phyloP scores from a whole-genome alignment of 2,797 vertebrate genomes.

The Myoxocephalus aenaeus region DNA sequence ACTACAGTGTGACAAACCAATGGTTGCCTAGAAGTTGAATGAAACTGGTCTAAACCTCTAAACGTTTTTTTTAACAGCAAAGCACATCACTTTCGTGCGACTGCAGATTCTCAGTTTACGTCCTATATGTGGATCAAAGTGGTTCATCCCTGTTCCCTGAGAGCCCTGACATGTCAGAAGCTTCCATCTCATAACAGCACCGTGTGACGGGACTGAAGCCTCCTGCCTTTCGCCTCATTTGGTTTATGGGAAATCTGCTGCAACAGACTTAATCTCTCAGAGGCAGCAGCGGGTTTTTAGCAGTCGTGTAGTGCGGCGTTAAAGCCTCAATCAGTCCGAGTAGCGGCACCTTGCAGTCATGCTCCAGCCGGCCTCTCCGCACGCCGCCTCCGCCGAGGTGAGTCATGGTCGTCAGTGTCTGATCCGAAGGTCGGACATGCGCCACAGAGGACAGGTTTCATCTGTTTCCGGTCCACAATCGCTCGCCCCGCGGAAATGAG shows the following conservation, averaged over 20 bases:
- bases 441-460: constrained; percentile 10
- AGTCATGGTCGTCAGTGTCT: constrained; percentile 15
- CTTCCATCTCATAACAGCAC: not conserved
- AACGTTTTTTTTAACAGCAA: not conserved
- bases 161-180: constrained; percentile 16
- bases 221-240: constrained; percentile 26
- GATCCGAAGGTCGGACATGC: constrained; percentile 9
- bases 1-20: not conserved
- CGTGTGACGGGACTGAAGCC: not conserved
- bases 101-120: not conserved
- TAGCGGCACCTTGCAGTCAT: constrained; percentile 18
- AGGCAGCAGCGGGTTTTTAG: constrained; percentile 15
- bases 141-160: not conserved
- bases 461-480: not conserved
- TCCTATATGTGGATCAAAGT: not conserved
- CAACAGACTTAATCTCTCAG: constrained; percentile 33
- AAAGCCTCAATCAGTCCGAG: constrained; percentile 41
- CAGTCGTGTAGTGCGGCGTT: constrained; percentile 21
- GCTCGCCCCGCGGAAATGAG: constrained; percentile 7
- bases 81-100: not conserved
- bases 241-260: constrained; percentile 40
- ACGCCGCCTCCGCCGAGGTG: constrained; percentile 3
- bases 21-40: not conserved
- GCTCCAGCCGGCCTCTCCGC: constrained; percentile 13
- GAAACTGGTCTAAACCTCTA: not conserved